phyloP scores from a whole-genome alignment of 64 coral and sea anemone genomes.

The Montipora cactus region DNA sequence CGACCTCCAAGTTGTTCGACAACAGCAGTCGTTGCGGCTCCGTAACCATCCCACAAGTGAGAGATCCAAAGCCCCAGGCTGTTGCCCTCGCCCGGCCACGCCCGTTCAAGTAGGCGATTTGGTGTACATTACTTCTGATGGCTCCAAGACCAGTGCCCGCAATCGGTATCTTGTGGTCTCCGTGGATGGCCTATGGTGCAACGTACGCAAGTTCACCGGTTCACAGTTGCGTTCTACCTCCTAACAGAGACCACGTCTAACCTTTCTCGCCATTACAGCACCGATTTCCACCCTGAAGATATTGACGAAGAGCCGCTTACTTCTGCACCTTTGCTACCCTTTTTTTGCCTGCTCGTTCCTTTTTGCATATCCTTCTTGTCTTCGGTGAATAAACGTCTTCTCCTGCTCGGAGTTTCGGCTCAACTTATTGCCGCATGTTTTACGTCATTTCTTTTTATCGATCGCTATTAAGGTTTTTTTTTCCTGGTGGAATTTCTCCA shows the following conservation, averaged over 20 bases:
- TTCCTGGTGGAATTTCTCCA: too few relatives aligned
- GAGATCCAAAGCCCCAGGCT: constrained; percentile 48
- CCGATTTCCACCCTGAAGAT: neutral
- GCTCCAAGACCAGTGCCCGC: too few relatives aligned
- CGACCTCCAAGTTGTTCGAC: constrained; percentile 41
- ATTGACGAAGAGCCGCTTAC: neutral
- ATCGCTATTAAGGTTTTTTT: too few relatives aligned
- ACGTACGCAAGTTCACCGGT: constrained; percentile 36
- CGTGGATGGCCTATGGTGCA: too few relatives aligned
- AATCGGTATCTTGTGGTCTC: too few relatives aligned
- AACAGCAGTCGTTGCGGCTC: constrained; percentile 41
- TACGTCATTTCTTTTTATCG: too few relatives aligned
- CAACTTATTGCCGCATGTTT: too few relatives aligned
- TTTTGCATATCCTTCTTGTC: too few relatives aligned
- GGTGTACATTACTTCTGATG: too few relatives aligned
- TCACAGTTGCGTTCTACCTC: neutral
- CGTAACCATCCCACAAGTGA: constrained; percentile 62
- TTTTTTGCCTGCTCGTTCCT: too few relatives aligned
- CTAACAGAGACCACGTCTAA: neutral
- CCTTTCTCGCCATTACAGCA: neutral
- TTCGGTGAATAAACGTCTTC: too few relatives aligned
- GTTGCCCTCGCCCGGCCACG: neutral
- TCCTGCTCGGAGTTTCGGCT: too few relatives aligned
- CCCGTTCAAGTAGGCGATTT: neutral
- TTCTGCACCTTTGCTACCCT: neutral